Base-by-base conservation (phyloP, 1,140 invertebrate genomes). In the Apis laboriosa region DNA sequence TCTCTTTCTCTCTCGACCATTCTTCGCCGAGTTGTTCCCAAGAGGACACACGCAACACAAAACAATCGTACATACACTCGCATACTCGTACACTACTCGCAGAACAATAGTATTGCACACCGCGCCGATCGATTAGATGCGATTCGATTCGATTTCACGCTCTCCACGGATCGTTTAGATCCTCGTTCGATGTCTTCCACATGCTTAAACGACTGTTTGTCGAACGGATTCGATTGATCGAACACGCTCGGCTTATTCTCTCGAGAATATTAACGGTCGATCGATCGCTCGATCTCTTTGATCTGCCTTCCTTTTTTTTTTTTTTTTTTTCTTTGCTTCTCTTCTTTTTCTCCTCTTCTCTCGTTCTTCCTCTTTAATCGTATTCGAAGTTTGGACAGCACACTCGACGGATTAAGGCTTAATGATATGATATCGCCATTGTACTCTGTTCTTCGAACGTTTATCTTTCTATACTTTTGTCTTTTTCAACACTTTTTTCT, bases 391-490 rank as follows among this genome's bases (percentile, higher is more conserved):
- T 89, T 68, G 78, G 81, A 90, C 85, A 89, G 80, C 77, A 77
- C 84, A 71, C 80, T 89, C 84, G 88, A 88, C 87, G 87, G 86
- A 90, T 88, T 85, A 89, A 87, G 88, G 83, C 88, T 90, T 82
- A 79, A 82, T 91, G 90, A 91, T 91, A 91, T 91, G 90, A 90
- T 77, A 43, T 89, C 84, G 84, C 87, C 86, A 34, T 90, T 90
- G 84, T 83, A 90, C 81, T 84, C 83, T 87, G 71, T 70, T 66
- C 60, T 28, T 81, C 61, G 53, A 64, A 76, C 77, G 43, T 63
- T 43, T 71, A 49, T 67, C 66, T 80, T 85, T 56, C 24, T 17
- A 63, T 43, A 7, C 51, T 43, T 56, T 84, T 49, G 34, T 43
- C 51, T 66, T 11, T 63, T 3, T 77, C 34, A 55, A 61, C 49